Base-by-base conservation (phyloP, 1,140 invertebrate genomes). In the Choristoneura fumiferana region DNA sequence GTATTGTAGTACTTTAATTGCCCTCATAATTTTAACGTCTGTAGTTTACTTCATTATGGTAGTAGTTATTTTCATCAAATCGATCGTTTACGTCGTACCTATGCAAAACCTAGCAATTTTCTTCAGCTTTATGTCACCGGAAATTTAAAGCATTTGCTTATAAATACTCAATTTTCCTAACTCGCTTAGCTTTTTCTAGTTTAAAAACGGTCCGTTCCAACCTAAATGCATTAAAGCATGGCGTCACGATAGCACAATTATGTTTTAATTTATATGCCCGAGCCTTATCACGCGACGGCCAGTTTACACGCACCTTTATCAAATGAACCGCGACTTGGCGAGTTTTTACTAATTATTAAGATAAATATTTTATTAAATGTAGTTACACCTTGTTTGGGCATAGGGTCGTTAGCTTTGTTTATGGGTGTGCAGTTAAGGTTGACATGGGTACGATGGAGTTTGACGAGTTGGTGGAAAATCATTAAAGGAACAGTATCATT, bases 191-290 rank as follows among this genome's bases (percentile, higher is more conserved):
- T 37, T 54, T 54, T 35, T 36, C 53, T 37, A 54, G n/a, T 58
- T 59, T 56, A 58, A 65, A 55, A 62, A 61, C 55, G 52, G 63
- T 70, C 67, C 61, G 49, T 76, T 64, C 62, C 63, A 56, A 54
- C 62, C 65, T 67, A 60, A 70, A 73, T 65, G 65, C 67, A 72
- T 73, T 65, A 73, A 76, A 77, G 74, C 79, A 73, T 76, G 73
- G 75, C 77, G 77, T 84, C 83, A 85, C 85, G 85, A 88, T 86
- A 88, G 84, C 71, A 84, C 85, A 88, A 88, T 88, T 88, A 88
- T 79, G 78, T 85, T 86, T 86, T 88, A 88, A 88, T 88, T 88
- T 88, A 88, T 88, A 88, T 80, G 69, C 72, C 67, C 66, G 62
- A 62, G 67, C 59, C 57, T 70, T 71, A 73, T 76, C 85, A 88